These are phyloP conservation scores for Watsonalla cultraria DNA, from an alignment of 2,888 invertebrate species.

Conservation along the genomic window DNA sequence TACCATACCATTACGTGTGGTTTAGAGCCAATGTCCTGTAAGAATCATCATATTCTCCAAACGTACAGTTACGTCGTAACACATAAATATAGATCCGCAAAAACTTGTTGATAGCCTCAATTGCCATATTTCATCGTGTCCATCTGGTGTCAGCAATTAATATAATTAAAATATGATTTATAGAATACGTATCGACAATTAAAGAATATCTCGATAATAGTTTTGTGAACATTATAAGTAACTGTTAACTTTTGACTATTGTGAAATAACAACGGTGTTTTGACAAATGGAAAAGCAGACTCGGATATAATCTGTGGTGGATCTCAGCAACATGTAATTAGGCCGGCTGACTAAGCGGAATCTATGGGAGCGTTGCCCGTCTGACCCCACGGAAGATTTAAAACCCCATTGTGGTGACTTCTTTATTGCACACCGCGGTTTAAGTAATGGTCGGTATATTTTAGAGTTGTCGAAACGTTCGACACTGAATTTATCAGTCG, in stretches of 20 bases:
- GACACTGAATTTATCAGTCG: slow-evolving; percentile 47
- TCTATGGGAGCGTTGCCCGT: slow-evolving; percentile 47
- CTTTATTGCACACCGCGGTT: slow-evolving; percentile 43
- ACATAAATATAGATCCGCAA: slow-evolving; percentile 20
- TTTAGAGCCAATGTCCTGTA: neutral
- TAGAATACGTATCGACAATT: slow-evolving; percentile 23
- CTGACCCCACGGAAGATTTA: slow-evolving; percentile 43
- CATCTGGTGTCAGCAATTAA: neutral
- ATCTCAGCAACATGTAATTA: slow-evolving; percentile 49
- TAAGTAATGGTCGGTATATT: slow-evolving; percentile 40
- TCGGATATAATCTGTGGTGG: slow-evolving; percentile 38
- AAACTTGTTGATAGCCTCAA: slow-evolving; percentile 23
- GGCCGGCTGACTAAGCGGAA: slow-evolving; percentile 56
- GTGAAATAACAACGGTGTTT: slow-evolving; percentile 26
- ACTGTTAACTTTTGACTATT: slow-evolving; percentile 1
- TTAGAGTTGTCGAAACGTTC: slow-evolving; percentile 38
- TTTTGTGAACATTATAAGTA: slow-evolving; percentile 1
- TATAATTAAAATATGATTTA: slow-evolving; percentile 31
- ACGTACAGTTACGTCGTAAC: slow-evolving; percentile 10
- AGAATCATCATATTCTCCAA: neutral
- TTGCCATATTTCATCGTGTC: slow-evolving; percentile 6
- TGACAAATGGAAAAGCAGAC: slow-evolving; percentile 42
- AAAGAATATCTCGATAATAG: slow-evolving; percentile 10
- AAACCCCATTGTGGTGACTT: slow-evolving; percentile 43
- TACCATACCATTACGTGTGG: neutral